Percentiles rank a stretch among this genome's conserved stretches.
Conservation (phyloP, 2,113 vertebrate genomes). For the Melanostigma gelatinosum region DNA sequence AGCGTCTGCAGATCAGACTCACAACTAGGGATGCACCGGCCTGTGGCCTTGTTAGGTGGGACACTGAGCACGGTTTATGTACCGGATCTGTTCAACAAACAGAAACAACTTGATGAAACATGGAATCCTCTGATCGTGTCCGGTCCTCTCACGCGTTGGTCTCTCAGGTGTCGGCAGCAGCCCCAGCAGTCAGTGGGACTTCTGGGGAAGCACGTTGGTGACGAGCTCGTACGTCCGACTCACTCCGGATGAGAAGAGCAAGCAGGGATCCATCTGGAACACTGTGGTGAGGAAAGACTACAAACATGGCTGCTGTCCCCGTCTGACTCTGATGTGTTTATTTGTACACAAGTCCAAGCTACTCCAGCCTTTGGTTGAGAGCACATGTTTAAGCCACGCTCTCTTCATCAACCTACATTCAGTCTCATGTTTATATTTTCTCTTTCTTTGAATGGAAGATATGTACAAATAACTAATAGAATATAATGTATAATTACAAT, state of each 20-base stretch:
- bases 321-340: neutral
- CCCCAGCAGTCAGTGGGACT: slow-evolving; percentile 93
- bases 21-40: too few species aligned
- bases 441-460: neutral
- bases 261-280: slow-evolving; percentile 97
- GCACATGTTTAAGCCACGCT: too few species aligned
- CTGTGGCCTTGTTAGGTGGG: too few species aligned
- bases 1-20: too few species aligned
- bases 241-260: slow-evolving; percentile 96
- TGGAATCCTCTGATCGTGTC: neutral
- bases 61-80: too few species aligned
- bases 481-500: neutral
- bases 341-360: neutral
- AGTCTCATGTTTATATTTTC: neutral
- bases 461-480: neutral
- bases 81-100: neutral
- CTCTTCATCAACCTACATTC: too few species aligned
- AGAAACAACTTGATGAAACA: too few species aligned
- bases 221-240: slow-evolving; percentile 95
- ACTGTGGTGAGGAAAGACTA: slow-evolving; percentile 87
- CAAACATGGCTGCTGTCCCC: neutral
- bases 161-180: slow-evolving; percentile 91
- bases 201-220: slow-evolving; percentile 94
- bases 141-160: neutral
- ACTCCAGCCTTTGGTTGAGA: too few species aligned